phyloP scores from a whole-genome alignment of 2,888 invertebrate species.

The Cloeon dipterum region DNA sequence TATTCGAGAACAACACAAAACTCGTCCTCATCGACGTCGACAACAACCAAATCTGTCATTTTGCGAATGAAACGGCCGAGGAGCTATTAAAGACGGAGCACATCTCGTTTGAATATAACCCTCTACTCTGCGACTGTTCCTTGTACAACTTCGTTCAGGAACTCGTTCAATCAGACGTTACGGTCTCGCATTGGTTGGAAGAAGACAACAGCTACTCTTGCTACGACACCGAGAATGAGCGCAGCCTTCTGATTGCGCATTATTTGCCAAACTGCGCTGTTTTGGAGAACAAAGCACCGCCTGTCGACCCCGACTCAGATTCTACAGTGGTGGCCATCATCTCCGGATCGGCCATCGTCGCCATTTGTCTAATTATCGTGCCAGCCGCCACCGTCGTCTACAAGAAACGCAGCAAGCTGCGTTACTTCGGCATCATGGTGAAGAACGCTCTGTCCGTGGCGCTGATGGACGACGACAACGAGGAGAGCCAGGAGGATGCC shows the following conservation, averaged over 20 bases:
- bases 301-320: too few relatives aligned
- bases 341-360: too few relatives aligned
- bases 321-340: too few relatives aligned
- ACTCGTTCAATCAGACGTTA: slow-evolving; percentile 11
- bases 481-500: neutral
- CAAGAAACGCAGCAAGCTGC: slow-evolving; percentile 28
- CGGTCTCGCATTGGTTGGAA: slow-evolving; percentile 12
- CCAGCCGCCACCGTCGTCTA: slow-evolving; percentile 16
- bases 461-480: neutral
- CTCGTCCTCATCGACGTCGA: slow-evolving; percentile 23
- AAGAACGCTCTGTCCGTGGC: slow-evolving; percentile 19
- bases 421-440: slow-evolving; percentile 30
- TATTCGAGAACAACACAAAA: slow-evolving; percentile 18
- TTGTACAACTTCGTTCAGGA: slow-evolving; percentile 24
- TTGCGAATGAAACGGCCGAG: slow-evolving; percentile 28
- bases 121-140: slow-evolving; percentile 32
- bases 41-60: slow-evolving; percentile 28
- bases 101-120: slow-evolving; percentile 29
- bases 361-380: neutral
- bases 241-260: neutral
- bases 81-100: slow-evolving; percentile 25
- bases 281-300: too few relatives aligned
- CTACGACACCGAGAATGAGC: neutral
- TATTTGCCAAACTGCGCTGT: too few relatives aligned
- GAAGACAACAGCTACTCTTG: slow-evolving; percentile 6